A percentile compares a stretch with the other conserved stretches of the same genome.
These are phyloP conservation scores for Trichogramma evanescens DNA, from an alignment of 2,888 invertebrate genomes.

Conservation along the genomic window DNA sequence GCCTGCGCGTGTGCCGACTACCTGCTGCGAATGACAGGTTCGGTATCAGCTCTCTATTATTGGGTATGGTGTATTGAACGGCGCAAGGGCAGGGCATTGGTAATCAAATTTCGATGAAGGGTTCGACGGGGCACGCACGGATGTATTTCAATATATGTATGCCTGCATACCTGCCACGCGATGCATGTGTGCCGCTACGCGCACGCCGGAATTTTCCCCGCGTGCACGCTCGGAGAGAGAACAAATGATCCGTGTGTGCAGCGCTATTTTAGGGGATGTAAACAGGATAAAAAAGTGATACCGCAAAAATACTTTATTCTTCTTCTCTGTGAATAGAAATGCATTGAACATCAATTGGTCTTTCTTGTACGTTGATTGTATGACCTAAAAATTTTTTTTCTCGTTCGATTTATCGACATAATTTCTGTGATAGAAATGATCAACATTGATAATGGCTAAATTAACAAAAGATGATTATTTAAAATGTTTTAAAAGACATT, in stretches of 20 bases:
- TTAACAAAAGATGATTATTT: too few relatives aligned
- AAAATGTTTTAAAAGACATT: too few relatives aligned
- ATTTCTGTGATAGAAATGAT: too few relatives aligned
- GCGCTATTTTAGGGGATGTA: background rate
- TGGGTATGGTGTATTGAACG: constrained; percentile 34
- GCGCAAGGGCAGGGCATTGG: constrained; percentile 24
- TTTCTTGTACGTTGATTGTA: too few relatives aligned
- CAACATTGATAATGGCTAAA: too few relatives aligned
- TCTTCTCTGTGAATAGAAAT: too few relatives aligned
- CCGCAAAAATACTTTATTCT: background rate
- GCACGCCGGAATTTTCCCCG: constrained; percentile 3
- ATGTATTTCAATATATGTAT: constrained; percentile 2
- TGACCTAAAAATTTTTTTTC: too few relatives aligned
- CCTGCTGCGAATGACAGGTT: constrained; percentile 33
- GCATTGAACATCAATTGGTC: too few relatives aligned
- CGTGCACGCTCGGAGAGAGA: constrained; percentile 1
- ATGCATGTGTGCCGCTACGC: background rate
- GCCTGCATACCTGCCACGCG: constrained; percentile 1
- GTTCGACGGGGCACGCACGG: constrained; percentile 2
- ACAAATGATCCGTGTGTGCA: constrained; percentile 5
- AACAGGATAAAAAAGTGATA: background rate
- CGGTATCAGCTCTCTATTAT: constrained; percentile 26
- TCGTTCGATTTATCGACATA: too few relatives aligned
- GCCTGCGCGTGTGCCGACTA: constrained; percentile 30
- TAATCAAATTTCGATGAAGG: constrained; percentile 26